Evolutionary conservation across 2,797 vertebrate species (phyloP).

Genomic region (Sylvilagus floridanus): DNA sequence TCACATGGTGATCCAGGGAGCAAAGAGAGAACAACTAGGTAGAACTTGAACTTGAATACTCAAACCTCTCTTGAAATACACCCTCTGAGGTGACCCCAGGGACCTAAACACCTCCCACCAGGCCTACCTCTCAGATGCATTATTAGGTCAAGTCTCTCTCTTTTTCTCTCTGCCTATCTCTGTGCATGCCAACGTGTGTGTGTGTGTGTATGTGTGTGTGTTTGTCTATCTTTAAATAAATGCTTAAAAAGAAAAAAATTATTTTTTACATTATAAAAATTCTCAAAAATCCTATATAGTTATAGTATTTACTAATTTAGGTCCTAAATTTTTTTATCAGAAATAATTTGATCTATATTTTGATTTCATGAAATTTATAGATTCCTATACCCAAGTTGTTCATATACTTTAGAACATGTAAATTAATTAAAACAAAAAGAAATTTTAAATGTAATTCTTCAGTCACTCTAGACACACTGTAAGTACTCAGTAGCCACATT

Average conservation of each 20-base stretch:
- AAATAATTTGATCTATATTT: conserved; percentile 39
- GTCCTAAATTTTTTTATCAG: neutral
- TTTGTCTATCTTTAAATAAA: neutral
- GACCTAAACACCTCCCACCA: too few species aligned
- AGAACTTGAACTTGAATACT: too few species aligned
- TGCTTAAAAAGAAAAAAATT: too few species aligned
- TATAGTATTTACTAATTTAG: neutral
- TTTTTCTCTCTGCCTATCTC: too few species aligned
- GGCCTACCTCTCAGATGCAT: too few species aligned
- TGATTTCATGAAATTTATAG: conserved; percentile 23
- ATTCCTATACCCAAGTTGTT: conserved; percentile 1
- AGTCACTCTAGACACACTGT: neutral
- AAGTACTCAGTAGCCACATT: neutral
- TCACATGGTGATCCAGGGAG: too few species aligned
- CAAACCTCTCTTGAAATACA: too few species aligned
- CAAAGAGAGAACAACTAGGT: too few species aligned
- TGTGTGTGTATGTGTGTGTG: neutral
- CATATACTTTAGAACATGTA: neutral
- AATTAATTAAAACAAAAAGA: conserved; percentile 51
- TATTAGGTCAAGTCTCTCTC: too few species aligned
- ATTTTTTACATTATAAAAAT: neutral
- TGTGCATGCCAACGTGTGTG: too few species aligned
- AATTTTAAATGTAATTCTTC: conserved; percentile 43
- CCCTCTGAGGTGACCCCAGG: too few species aligned
- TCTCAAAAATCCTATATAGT: conserved; percentile 7